Conservation (phyloP, 1,140 invertebrate genomes). For the Archegozetes longisetosus region DNA sequence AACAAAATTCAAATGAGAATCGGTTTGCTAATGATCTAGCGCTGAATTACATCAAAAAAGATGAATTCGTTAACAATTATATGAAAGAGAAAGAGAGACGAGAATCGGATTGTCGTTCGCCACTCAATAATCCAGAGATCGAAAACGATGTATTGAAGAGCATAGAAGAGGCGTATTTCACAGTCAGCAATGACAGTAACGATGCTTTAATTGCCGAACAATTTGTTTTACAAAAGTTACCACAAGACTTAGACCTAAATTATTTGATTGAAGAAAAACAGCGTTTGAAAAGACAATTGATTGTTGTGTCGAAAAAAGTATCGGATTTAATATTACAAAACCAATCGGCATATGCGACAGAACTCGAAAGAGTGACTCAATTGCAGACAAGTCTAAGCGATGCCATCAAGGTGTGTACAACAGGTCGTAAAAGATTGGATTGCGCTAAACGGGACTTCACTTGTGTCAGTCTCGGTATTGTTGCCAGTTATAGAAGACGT, state of each 20-base stretch:
- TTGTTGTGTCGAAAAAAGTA: constrained; percentile 77
- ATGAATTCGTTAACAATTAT: not conserved
- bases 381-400: constrained; percentile 53
- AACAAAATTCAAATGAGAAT: not conserved
- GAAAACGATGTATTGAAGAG: not conserved
- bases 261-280: constrained; percentile 14
- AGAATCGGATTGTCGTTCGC: not conserved
- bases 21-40: not conserved
- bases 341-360: constrained; percentile 58
- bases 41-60: not conserved
- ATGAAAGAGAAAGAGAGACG: not conserved
- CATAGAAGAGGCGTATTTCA: not conserved
- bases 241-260: not conserved
- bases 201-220: not conserved
- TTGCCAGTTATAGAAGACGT: constrained; percentile 69
- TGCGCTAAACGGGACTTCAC: constrained; percentile 59
- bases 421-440: constrained; percentile 40
- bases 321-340: constrained; percentile 78
- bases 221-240: not conserved
- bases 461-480: constrained; percentile 60
- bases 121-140: not conserved
- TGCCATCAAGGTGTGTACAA: constrained; percentile 49
- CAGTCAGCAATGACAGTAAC: not conserved
- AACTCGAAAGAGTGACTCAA: constrained; percentile 61
- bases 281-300: constrained; percentile 27